Evolutionary conservation across 2,113 vertebrate genomes (phyloP).

Genomic region (Syrmaticus mikado): DNA sequence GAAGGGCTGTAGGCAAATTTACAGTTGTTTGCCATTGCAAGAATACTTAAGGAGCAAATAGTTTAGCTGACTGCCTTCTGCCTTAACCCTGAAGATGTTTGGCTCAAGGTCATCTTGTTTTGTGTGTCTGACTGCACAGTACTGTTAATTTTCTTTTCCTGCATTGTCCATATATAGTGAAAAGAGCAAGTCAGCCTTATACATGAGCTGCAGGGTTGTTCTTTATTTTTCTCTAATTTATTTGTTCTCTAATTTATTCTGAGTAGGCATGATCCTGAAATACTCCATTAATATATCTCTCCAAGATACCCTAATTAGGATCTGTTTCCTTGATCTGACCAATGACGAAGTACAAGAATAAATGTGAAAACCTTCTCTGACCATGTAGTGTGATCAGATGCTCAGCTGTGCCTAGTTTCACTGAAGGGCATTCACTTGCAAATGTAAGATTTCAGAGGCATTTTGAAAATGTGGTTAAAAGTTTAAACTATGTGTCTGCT

Average conservation of each 20-base stretch:
- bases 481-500: background rate
- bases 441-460: background rate
- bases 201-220: background rate
- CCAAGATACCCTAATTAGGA: background rate
- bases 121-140: background rate
- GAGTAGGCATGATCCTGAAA: background rate
- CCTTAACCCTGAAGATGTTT: background rate
- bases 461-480: background rate
- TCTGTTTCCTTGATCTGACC: background rate
- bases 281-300: background rate
- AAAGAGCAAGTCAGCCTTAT: background rate
- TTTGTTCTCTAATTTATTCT: background rate
- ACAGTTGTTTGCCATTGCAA: background rate
- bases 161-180: background rate
- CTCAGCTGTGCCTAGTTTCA: background rate
- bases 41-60: background rate
- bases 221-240: background rate
- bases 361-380: background rate
- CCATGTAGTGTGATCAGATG: background rate
- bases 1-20: background rate
- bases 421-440: background rate
- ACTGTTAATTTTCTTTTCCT: background rate
- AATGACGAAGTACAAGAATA: background rate
- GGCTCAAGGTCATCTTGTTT: background rate
- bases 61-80: background rate